These are phyloP conservation scores for Ancistrus triradiatus DNA, from an alignment of 2,113 vertebrate species.

Conservation along the genomic window DNA sequence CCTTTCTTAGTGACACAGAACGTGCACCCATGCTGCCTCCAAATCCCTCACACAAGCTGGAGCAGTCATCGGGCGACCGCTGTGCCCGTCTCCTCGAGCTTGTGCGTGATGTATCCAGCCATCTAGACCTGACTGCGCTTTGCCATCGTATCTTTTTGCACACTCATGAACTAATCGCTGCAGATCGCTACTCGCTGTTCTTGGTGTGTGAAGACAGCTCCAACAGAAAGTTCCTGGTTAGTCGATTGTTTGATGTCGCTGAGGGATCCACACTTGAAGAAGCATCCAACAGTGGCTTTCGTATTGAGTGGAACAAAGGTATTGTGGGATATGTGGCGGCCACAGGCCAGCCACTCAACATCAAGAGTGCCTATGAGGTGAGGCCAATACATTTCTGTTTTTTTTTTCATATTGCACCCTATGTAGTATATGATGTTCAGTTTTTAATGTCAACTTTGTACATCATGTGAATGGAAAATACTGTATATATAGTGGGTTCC, in stretches of 20 bases:
- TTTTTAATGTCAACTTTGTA: too few relatives aligned
- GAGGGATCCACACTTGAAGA: conserved; percentile 95
- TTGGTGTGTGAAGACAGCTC: conserved; percentile 95
- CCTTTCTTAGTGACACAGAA: conserved; percentile 82
- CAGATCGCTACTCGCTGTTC: conserved; percentile 94
- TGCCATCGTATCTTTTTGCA: conserved; percentile 98
- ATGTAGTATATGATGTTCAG: too few relatives aligned
- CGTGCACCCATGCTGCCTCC: conserved; percentile 77
- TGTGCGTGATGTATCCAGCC: conserved; percentile 94
- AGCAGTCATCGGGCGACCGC: conserved; percentile 57
- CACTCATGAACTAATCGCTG: conserved; percentile 89
- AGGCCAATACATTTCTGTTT: background rate
- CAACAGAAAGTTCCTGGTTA: conserved; percentile 90
- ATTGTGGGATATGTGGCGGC: conserved; percentile 95
- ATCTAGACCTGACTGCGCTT: conserved; percentile 90
- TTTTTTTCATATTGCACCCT: background rate
- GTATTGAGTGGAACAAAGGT: conserved; percentile 96
- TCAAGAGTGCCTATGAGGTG: conserved; percentile 94
- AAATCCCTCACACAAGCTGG: conserved; percentile 32
- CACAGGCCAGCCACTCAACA: conserved; percentile 87
- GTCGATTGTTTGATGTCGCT: conserved; percentile 90
- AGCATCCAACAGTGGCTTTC: conserved; percentile 88
- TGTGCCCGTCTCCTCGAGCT: conserved; percentile 89
- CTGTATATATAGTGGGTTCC: too few relatives aligned
- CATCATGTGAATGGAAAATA: too few relatives aligned